Conservation (phyloP, 2,888 invertebrate genomes). For the Aquatica leii region DNA sequence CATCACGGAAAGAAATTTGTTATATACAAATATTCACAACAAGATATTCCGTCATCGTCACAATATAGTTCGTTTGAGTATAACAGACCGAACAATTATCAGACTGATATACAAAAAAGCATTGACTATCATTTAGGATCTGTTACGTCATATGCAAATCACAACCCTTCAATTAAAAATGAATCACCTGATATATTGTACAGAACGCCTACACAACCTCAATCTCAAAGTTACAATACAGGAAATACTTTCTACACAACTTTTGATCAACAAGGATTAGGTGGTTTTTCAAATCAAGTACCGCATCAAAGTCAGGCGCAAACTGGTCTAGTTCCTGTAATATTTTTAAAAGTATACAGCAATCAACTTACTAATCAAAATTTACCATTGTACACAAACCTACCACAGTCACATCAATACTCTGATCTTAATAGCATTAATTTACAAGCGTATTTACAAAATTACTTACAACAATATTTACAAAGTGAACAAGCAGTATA, state of each 20-base stretch:
- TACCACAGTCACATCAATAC: slow-evolving; percentile 66
- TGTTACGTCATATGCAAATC: not conserved
- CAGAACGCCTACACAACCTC: not conserved
- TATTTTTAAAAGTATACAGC: slow-evolving; percentile 67
- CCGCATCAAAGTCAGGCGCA: slow-evolving; percentile 59
- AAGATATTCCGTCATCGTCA: slow-evolving; percentile 64
- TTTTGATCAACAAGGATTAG: slow-evolving; percentile 55
- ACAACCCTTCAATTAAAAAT: not conserved
- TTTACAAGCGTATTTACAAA: slow-evolving; percentile 65
- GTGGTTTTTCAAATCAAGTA: slow-evolving; percentile 63
- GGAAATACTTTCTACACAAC: slow-evolving; percentile 56
- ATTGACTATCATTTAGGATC: slow-evolving; percentile 49
- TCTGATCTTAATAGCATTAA: slow-evolving; percentile 66
- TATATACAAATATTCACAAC: slow-evolving; percentile 76
- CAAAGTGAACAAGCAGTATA: slow-evolving; percentile 40
- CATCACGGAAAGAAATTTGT: slow-evolving; percentile 62
- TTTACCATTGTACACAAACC: slow-evolving; percentile 65
- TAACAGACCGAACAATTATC: slow-evolving; percentile 19
- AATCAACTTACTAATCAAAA: slow-evolving; percentile 65
- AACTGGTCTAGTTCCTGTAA: slow-evolving; percentile 64
- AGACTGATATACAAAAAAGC: slow-evolving; percentile 48
- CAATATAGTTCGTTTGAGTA: not conserved
- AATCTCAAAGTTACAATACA: slow-evolving; percentile 36
- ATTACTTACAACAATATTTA: slow-evolving; percentile 61
- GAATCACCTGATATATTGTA: slow-evolving; percentile 2